Base-by-base conservation (phyloP, 2,797 vertebrate species). In the Percopsis omiscomaycus region DNA sequence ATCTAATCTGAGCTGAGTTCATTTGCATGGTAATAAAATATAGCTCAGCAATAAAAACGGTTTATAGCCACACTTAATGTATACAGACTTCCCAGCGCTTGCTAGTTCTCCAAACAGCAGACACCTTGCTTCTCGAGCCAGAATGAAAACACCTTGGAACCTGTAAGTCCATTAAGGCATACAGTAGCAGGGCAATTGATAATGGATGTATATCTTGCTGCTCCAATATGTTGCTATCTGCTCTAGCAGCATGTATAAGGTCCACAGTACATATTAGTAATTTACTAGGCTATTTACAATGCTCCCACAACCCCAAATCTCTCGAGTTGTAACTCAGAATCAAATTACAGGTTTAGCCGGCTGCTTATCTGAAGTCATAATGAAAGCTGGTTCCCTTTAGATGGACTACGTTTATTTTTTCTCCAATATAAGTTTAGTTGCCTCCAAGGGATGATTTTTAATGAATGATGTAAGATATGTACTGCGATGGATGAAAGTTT, bases 261-360 rank as follows among this genome's bases (percentile, higher is more conserved):
- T 77, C 71, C 61, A 61, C 71, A 65, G 80, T 60, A 80, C 79
- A 82, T 84, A 82, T 84, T 84, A 82, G 78, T 88, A 80, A 89
- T 89, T 89, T 88, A 88, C 79, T 81, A 46, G 80, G 56, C 78
- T 86, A 79, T 87, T 89, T 86, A 83, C 81, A 75, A 83, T 74
- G 65, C 75, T 76, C 64, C 69, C 75, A 62, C 68, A 74, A 60
- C 58, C 66, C 64, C 66, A 63, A 29, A 73, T 71, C 64, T 61
- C 69, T 77, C 77, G 74, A 75, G 75, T 63, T 82, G 82, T 77
- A 83, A 75, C 73, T 82, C 83, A 83, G 73, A 77, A 82, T 72
- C 82, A 65, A 73, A 85, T 86, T 81, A 83, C 61, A 78, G 73
- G 69, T 81, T 75, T 65, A 64, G 84, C 68, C 11, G 60, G 66